Evolutionary conservation across 2,797 vertebrate genomes (phyloP), one percentile per base, ranked within the genome.

Genomic region (Eulemur mongoz): DNA sequence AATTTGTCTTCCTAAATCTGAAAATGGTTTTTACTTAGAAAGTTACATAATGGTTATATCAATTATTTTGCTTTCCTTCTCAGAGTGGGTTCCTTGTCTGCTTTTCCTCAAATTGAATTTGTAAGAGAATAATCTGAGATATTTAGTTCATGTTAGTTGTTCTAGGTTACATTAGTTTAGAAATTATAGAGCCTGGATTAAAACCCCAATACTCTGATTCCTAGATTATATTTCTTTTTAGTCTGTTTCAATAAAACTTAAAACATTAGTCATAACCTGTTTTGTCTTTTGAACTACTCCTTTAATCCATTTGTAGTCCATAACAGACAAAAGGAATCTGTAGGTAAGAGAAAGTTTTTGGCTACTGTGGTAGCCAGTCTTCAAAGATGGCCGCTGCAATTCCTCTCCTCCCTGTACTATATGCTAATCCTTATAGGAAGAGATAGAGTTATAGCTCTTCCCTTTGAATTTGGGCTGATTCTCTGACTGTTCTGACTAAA

Each of bases 141-240:
- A 69, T 4, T 61, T 14, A 85, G 27, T 86, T 94, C 70, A 54
- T 40, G 7, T 30, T 10, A 88, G n/a, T 75, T 94, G 14, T 43
- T 95, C 7, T 95, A 86, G 57, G 43, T 94, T 38, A 43, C 9
- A 65, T 92, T 82, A 86, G 15, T 11, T 85, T 57, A 65, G 35
- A 82, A 92, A 69, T 63, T 48, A 9, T 12, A 86, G 8, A 91
- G 2, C n/a, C 30, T 87, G 20, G 13, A 45, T 69, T 63, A 38
- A 10, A 96, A 95, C 5, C 1, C 5, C 22, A 61, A 2, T 35
- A 30, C 48, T 91, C 14, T 70, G n/a, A 94, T 72, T 96, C 14
- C 25, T 86, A 94, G 72, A 43, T 45, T 7, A 17, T 38, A 73
- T 88, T 93, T 89, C 65, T 91, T 84, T 86, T n/a, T 81, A 75